Base-by-base conservation (phyloP, 2,797 vertebrate genomes). In the Ambastaia sidthimunki region DNA sequence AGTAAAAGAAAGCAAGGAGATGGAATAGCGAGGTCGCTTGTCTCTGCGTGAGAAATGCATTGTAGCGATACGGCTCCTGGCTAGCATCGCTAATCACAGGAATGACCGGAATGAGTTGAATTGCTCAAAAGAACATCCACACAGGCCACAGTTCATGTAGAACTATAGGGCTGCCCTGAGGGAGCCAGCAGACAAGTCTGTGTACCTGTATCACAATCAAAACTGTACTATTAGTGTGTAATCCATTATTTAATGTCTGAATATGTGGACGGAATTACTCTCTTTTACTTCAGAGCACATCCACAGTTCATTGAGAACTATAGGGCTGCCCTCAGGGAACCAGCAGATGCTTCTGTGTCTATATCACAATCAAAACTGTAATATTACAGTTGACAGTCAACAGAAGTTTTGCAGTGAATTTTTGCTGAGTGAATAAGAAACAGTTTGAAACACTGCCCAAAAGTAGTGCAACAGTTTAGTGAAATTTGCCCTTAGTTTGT, bases 101-200 rank as follows among this genome's bases (percentile, higher is more conserved):
- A 91, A 91, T 91, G 89, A 89, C 63, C 81, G 84, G 90, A 92
- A 90, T 90, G 89, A 72, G 59, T 67, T 16, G 1, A 37, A 77
- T 19, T 44, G 47, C 28, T 63, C 12, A 13, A 67, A 76, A 71
- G 82, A 57, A 41, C 76, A 73, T 76, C 57, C 47, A 62, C 68
- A 54, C 4, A 15, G 44, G 23, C 71, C 21, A 78, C 21, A 55
- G 68, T 63, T 65, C 76, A 71, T 65, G 54, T 52, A 52, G 44
- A 59, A 12, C 4, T 60, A 16, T 15, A 16, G 59, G 31, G 25
- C 28, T 18, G 2, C 62, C 18, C 62, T 65, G 18, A 19, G 31
- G 25, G 60, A n/a, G 1, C 60, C 60, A 18, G 6, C 25, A 18
- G 18, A 63, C 25, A 28, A 2, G 9, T 65, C 18, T n/a, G 18